Evolutionary conservation across 1,140 invertebrate genomes (phyloP).

Genomic region (Galendromus occidentalis): DNA sequence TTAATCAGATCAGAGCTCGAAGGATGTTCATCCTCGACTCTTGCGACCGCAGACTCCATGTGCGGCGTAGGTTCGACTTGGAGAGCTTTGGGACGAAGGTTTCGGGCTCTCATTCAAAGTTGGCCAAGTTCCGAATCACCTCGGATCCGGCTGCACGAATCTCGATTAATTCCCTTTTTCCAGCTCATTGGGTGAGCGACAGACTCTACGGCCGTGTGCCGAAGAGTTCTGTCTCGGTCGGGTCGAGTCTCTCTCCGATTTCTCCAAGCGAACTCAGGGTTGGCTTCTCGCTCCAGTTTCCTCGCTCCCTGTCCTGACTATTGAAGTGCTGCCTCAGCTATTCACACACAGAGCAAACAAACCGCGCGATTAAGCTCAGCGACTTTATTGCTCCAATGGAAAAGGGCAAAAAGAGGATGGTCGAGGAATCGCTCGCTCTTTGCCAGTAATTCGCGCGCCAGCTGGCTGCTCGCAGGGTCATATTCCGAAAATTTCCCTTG

Average conservation of each 20-base stretch:
- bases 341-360: not conserved
- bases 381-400: too few relatives aligned
- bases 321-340: slow-evolving; percentile 3
- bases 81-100: not conserved
- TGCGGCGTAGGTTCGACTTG: not conserved
- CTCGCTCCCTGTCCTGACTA: too few relatives aligned
- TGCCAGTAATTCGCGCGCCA: too few relatives aligned
- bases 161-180: not conserved
- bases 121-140: not conserved
- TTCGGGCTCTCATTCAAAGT: not conserved
- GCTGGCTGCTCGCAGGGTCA: too few relatives aligned
- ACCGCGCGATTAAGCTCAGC: too few relatives aligned
- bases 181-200: not conserved
- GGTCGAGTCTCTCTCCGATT: too few relatives aligned
- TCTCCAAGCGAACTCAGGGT: too few relatives aligned
- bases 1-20: not conserved
- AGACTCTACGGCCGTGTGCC: too few relatives aligned
- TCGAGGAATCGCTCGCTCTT: too few relatives aligned
- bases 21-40: not conserved
- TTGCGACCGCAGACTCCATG: not conserved
- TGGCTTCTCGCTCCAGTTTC: not conserved
- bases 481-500: too few relatives aligned
- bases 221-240: too few relatives aligned
- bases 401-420: too few relatives aligned
- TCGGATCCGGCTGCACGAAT: not conserved